Percentiles rank a stretch among this genome's conserved stretches.
Conservation (phyloP, 1,140 invertebrate genomes). For the Solenopsis fugax region DNA sequence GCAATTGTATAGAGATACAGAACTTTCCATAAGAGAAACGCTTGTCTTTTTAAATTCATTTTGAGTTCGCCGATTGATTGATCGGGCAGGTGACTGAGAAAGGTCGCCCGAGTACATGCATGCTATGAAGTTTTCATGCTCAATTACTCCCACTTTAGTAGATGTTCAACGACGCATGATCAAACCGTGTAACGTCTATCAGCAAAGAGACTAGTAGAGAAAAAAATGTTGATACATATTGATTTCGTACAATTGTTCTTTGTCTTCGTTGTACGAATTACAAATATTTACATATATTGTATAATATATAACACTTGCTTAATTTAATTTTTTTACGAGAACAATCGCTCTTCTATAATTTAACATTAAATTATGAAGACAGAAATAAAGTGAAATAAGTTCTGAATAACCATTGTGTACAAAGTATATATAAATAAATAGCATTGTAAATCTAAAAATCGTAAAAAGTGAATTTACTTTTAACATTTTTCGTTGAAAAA, state of each 20-base stretch:
- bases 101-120: conserved; percentile 70
- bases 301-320: background rate
- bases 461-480: background rate
- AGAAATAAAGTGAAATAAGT: background rate
- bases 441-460: background rate
- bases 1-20: background rate
- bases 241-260: background rate
- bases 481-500: background rate
- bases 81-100: conserved; percentile 68
- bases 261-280: background rate
- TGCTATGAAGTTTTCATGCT: conserved; percentile 75
- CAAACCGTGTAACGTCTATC: conserved; percentile 54
- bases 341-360: background rate
- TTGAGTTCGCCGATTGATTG: conserved; percentile 67
- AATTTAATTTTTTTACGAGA: background rate
- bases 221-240: conserved; percentile 10
- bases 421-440: background rate
- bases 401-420: background rate
- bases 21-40: background rate
- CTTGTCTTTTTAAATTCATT: conserved; percentile 1
- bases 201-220: conserved; percentile 17
- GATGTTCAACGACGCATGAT: conserved; percentile 67
- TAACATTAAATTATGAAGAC: background rate
- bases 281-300: background rate
- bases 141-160: conserved; percentile 73